Evolutionary conservation across 2,113 vertebrate species (phyloP), one percentile per base, ranked within the genome.

Genomic region (Bufo gargarizans): DNA sequence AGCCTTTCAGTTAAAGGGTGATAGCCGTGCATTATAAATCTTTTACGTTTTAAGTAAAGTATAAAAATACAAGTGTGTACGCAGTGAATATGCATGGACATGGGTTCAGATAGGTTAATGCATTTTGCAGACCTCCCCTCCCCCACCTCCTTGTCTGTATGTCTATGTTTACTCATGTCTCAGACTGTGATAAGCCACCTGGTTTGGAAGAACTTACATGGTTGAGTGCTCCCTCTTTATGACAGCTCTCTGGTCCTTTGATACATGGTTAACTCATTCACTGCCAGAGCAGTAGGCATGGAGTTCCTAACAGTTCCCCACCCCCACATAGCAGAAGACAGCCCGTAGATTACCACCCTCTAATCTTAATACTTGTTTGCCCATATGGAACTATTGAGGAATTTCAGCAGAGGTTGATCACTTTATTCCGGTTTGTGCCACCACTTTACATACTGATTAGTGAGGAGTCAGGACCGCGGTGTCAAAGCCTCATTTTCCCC

Each of bases 121-220:
- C 45, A 65, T 82, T 63, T 65, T 47, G 65, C 47, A 84, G 47
- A 47, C 79, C 16, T 50, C 49, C 65, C 49, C 50, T 43, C 67
- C 63, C 65, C 82, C 63, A 20, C 58, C 22, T 45, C n/a, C 81
- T 83, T 50, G 7, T 45, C 19, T 84, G 49, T 55, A 16, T 59
- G 65, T 72, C 82, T 84, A 67, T 84, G 82, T 84, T 84, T 84
- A 74, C 67, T 84, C 74, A 56, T 17, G 65, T 71, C 65, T 56
- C 49, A 72, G 67, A 84, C 67, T 84, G 49, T 84, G 82, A 84
- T 84, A 84, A 84, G 82, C 47, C 82, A 84, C 67, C 82, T 84
- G 82, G 82, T 74, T 71, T 84, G 49, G 65, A 56, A 84, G 82
- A 84, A 69, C 49, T 72, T 78, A 22, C 45, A 69, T 74, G 82